Percentiles rank a stretch among this genome's conserved stretches.
Evolutionary conservation across 2,113 vertebrate species (phyloP).

Genomic region (Salvelinus fontinalis): DNA sequence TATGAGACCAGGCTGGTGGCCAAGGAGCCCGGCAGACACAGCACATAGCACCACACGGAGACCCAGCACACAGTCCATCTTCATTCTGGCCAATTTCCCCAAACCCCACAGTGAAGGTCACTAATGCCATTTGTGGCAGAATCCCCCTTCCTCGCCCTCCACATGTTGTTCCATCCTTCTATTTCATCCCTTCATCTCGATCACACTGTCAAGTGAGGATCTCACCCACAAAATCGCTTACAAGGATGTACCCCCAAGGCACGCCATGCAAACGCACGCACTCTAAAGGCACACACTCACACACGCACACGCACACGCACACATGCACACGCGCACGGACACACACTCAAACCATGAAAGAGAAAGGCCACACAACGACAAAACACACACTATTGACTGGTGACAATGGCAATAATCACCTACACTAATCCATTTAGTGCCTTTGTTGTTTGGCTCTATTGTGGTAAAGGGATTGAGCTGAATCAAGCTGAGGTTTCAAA

Average conservation of each 20-base stretch:
- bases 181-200: slow-evolving; percentile 23
- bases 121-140: slow-evolving; percentile 52
- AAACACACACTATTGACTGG: slow-evolving; percentile 49
- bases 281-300: neutral
- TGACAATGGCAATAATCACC: slow-evolving; percentile 71
- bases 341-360: neutral
- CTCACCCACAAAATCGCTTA: neutral
- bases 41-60: neutral
- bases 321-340: neutral
- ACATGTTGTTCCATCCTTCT: slow-evolving; percentile 8
- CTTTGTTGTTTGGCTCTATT: slow-evolving; percentile 61
- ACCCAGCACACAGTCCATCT: slow-evolving; percentile 42
- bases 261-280: slow-evolving; percentile 21
- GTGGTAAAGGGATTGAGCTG: slow-evolving; percentile 50
- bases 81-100: slow-evolving; percentile 64
- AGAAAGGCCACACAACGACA: slow-evolving; percentile 36
- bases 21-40: neutral
- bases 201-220: slow-evolving; percentile 22
- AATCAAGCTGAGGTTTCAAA: slow-evolving; percentile 48
- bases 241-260: slow-evolving; percentile 33
- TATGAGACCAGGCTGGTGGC: too few relatives aligned
- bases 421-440: slow-evolving; percentile 72
- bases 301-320: slow-evolving; percentile 4
- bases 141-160: slow-evolving; percentile 17
- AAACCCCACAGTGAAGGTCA: slow-evolving; percentile 41